Evolutionary conservation across 2,888 invertebrate species (phyloP), one percentile per base, ranked within the genome.

Genomic region (Germaria angustata): DNA sequence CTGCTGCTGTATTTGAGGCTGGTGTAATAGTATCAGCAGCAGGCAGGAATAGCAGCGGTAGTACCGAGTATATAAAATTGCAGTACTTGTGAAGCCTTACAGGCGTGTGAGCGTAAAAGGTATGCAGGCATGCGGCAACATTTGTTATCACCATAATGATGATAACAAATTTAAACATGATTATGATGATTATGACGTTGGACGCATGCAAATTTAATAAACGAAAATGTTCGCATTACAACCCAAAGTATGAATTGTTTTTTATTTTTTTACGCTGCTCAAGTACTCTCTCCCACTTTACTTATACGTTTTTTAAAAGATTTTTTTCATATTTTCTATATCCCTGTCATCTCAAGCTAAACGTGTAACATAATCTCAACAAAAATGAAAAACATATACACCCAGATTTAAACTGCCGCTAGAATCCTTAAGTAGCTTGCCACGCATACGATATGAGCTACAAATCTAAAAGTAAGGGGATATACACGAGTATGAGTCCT

Each of bases 161-260:
- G 69, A 49, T 41, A 63, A 65, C 65, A 36, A 80, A 51, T 28
- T 44, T 77, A n/a, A 39, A 63, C 41, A 22, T 73, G 63, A 73
- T 73, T 53, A 49, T 72, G 69, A 17, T 59, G 57, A 36, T 65
- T 68, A 53, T 59, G 66, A 46, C 20, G 71, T 41, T 63, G 77
- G 71, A 79, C 61, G 75, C 79, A 82, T 79, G 84, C 81, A 85
- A 84, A 84, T 84, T 79, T 82, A 84, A 84, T 85, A 84, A 84
- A 77, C 55, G 81, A 69, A 78, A 80, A 75, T 68, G 63, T 55
- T 78, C 34, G 28, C 63, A 20, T 46, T 68, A 78, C 34, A 61
- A 46, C 57, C 41, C 80, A 59, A 49, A 76, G 44, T 34, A 55
- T 4, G 9, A 17, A 22, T 28, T 55, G 8, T 15, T 11, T 32